Evolutionary conservation across 2,113 vertebrate genomes (phyloP).

Genomic region (Cynoglossus semilaevis): DNA sequence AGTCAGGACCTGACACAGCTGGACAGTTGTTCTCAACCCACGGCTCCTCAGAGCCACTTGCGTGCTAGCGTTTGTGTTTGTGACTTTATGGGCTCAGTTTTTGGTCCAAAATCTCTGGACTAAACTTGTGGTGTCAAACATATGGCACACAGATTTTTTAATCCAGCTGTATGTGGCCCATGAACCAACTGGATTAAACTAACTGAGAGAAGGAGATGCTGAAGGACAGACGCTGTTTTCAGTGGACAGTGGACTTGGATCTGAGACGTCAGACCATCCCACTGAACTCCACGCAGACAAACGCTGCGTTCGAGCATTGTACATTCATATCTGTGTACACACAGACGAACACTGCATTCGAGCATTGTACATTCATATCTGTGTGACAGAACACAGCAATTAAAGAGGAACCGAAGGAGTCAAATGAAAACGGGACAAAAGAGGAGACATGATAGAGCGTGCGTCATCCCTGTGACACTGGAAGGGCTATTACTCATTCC

Average conservation of each 20-base stretch:
- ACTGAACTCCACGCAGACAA: conserved; percentile 48
- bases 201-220: conserved; percentile 21
- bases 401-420: conserved; percentile 34
- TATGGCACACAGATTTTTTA: no score
- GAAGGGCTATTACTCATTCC: conserved; percentile 52
- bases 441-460: conserved; percentile 22
- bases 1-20: conserved; percentile 24
- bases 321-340: conserved; percentile 52
- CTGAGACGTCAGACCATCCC: conserved; percentile 31
- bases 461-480: conserved; percentile 59
- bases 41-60: conserved; percentile 5
- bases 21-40: conserved; percentile 7
- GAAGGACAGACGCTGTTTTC: conserved; percentile 22
- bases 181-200: conserved; percentile 24
- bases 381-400: conserved; percentile 74
- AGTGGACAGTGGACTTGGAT: conserved; percentile 35
- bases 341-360: conserved; percentile 19
- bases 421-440: conserved; percentile 19
- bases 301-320: conserved; percentile 4
- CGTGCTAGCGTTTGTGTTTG: conserved; percentile 4
- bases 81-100: conserved; percentile 5
- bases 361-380: conserved; percentile 28
- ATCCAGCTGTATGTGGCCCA: no score
- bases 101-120: conserved; percentile 10
- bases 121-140: no score